phyloP scores from a whole-genome alignment of 2,113 vertebrate species.

The Narcine bancroftii region DNA sequence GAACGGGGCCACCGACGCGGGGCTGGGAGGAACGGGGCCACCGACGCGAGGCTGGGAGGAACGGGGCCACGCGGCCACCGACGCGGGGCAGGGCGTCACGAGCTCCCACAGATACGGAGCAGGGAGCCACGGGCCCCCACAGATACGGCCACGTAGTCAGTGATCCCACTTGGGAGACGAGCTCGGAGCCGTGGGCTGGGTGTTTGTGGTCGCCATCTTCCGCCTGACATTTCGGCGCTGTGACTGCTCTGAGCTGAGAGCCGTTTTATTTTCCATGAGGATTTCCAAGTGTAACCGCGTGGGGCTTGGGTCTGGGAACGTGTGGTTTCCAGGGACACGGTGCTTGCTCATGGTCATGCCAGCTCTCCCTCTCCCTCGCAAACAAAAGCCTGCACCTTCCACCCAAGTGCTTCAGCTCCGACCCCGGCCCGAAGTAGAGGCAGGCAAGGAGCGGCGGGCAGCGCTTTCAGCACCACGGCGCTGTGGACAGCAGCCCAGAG shows the following conservation, averaged over 20 bases:
- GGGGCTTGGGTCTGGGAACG: not conserved
- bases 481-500: not conserved
- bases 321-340: not conserved
- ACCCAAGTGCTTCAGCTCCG: not conserved
- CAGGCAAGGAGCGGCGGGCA: not conserved
- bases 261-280: not conserved
- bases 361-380: not conserved
- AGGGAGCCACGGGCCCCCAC: no score
- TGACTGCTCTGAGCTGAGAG: not conserved
- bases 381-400: not conserved
- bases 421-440: not conserved
- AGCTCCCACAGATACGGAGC: no score
- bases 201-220: conserved; percentile 30
- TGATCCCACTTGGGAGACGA: not conserved
- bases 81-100: no score
- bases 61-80: no score
- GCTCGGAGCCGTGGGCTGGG: not conserved
- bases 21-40: no score
- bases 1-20: no score
- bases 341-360: not conserved
- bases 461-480: not conserved
- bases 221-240: not conserved
- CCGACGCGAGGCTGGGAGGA: no score
- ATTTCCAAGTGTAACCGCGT: not conserved
- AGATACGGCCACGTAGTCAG: not conserved